phyloP scores from a whole-genome alignment of 2,113 vertebrate species.

The Smithornis capensis region DNA sequence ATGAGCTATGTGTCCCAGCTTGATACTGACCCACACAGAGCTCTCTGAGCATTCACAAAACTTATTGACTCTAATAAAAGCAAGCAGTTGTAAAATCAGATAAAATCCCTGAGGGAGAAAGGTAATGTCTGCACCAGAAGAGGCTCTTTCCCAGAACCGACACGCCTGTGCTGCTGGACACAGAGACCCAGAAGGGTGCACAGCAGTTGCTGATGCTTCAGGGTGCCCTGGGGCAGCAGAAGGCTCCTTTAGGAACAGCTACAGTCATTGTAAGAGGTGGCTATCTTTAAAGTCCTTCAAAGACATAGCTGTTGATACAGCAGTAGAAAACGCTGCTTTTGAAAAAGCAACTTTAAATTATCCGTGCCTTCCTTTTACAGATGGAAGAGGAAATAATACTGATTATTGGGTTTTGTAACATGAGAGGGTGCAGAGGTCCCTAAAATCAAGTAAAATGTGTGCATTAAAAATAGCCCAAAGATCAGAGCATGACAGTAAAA shows the following conservation, averaged over 20 bases:
- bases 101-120: neutral
- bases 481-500: neutral
- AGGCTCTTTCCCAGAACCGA: neutral
- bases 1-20: neutral
- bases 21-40: accelerated
- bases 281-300: neutral
- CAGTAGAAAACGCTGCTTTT: neutral
- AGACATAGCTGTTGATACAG: neutral
- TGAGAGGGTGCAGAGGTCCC: neutral
- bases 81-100: neutral
- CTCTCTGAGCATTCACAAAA: neutral
- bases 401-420: neutral
- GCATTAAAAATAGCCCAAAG: neutral
- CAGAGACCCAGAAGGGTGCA: neutral
- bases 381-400: neutral
- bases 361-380: neutral
- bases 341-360: neutral
- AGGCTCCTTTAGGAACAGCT: neutral
- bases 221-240: too few relatives aligned
- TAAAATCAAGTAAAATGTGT: neutral
- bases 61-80: neutral
- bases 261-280: neutral
- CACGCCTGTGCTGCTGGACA: accelerated
- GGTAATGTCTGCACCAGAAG: neutral
- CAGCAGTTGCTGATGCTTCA: accelerated